Evolutionary conservation across 37 sponge, comb jelly and placozoan genomes (phyloP).

Genomic region (Diacarnus erythraeanus): DNA sequence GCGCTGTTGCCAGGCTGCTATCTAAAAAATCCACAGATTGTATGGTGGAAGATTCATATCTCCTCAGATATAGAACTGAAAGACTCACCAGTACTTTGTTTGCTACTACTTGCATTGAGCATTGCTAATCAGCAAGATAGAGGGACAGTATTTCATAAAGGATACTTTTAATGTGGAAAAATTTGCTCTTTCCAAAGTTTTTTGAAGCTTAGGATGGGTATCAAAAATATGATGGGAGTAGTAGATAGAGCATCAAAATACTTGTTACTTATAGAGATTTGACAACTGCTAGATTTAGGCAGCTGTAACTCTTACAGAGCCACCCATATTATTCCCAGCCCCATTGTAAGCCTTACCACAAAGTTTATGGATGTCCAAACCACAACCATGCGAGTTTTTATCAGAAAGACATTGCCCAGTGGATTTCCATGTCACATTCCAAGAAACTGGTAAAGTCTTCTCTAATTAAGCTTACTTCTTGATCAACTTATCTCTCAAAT

Average conservation of each 20-base stretch:
- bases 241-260: too few species aligned
- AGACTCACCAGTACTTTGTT: too few species aligned
- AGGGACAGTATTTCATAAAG: too few species aligned
- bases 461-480: conserved; percentile 30
- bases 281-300: conserved; percentile 57
- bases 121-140: too few species aligned
- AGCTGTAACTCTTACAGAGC: conserved; percentile 31
- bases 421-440: conserved; percentile 61
- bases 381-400: conserved; percentile 52
- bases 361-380: background rate
- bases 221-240: too few species aligned
- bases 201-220: conserved; percentile 18
- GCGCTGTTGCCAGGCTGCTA: too few species aligned
- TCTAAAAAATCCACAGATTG: too few species aligned
- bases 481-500: conserved; percentile 37
- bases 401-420: conserved; percentile 63
- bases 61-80: too few species aligned
- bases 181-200: conserved; percentile 15
- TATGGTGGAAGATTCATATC: too few species aligned
- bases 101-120: too few species aligned
- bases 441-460: conserved; percentile 58
- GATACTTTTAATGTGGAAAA: too few species aligned
- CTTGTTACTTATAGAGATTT: conserved; percentile 20
- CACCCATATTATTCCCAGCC: conserved; percentile 71
- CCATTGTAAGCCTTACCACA: conserved; percentile 62